Base-by-base conservation (phyloP, 2,888 invertebrate species). In the Catonia carolina region DNA sequence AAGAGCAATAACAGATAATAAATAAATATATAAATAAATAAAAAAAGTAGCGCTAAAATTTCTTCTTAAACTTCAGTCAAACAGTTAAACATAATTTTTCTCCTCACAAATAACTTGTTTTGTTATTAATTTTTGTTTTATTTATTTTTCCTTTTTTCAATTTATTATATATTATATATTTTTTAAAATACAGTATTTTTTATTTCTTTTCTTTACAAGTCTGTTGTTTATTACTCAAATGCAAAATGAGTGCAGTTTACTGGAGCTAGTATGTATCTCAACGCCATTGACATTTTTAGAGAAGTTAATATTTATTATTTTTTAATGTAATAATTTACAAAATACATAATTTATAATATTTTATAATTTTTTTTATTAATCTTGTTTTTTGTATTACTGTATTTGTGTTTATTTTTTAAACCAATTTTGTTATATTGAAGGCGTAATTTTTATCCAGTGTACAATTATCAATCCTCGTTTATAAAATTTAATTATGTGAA, bases 211-310 rank as follows among this genome's bases (percentile, higher is more conserved):
- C 31, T 42, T 53, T 6, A 27, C 27, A 27, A 27, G 20, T n/a
- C 42, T 42, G 42, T 33, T 33, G n/a, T n/a, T n/a, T n/a, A n/a
- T n/a, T 53, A 31, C 45, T 42, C 18, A 41, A 45, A 57, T 45
- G 50, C 56, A 56, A 50, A 27, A 61, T 61, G 61, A 50, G 49
- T 56, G 48, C 31, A 31, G 33, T 60, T 63, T 62, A 62, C 61
- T 64, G 62, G 64, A 64, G 64, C 57, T 64, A 64, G 59, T 61
- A 65, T 65, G 65, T 65, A 65, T 64, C 61, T 65, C 33, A 62
- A 60, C 60, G 63, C 65, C 41, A 65, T 64, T 56, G 65, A 65
- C 53, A 61, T 64, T 53, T 65, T 65, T 56, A 63, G 65, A 64
- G 64, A 65, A 63, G 53, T 37, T 45, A 22, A 53, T 27, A 27